Base-by-base conservation (phyloP, 2,888 invertebrate genomes). In the Chloroclystis v-ata region DNA sequence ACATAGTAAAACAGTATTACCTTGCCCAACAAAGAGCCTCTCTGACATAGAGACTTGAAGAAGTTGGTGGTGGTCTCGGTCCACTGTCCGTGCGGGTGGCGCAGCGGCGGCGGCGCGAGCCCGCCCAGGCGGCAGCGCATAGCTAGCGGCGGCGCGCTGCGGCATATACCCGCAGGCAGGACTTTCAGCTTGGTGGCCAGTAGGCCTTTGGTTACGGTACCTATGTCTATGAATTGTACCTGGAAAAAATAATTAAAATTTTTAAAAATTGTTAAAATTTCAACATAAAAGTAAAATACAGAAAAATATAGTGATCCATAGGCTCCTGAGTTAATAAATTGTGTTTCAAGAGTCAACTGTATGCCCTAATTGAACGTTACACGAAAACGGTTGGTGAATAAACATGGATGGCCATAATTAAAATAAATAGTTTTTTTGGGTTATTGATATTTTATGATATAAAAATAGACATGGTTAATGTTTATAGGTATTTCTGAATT, bases 191-290 rank as follows among this genome's bases (percentile, higher is more conserved):
- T 84, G 38, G 77, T 64, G 40, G 69, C 56, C 40, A 71, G 65
- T 25, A 93, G 77, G 30, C 80, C 75, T 0, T 78, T 13, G 1
- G 9, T 89, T 11, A 72, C 81, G 59, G 91, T 91, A 10, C 97
- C 97, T 73, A 90, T 93, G 81, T 97, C 97, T 40, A 97, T 90
- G 70, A 93, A 96, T 41, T 91, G 85, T 3, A 96, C 91, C 91
- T 93, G 72, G 9, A 46, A n/a, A 11, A 29, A 26, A 9, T 6
- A 14, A 11, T n/a, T 9, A 11, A 12, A 13, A 12, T 9, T 20
- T 30, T 25, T 1, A 11, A 11, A 11, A 1, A 28, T 10, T 10
- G 28, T 5, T n/a, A 9, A 9, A 26, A 5, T 3, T 24, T 24
- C 4, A 5, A 24, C 4, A 24, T n/a, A n/a, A n/a, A n/a, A n/a